phyloP scores from a whole-genome alignment of 2,113 vertebrate genomes.

The Pomatostomus ruficeps region DNA sequence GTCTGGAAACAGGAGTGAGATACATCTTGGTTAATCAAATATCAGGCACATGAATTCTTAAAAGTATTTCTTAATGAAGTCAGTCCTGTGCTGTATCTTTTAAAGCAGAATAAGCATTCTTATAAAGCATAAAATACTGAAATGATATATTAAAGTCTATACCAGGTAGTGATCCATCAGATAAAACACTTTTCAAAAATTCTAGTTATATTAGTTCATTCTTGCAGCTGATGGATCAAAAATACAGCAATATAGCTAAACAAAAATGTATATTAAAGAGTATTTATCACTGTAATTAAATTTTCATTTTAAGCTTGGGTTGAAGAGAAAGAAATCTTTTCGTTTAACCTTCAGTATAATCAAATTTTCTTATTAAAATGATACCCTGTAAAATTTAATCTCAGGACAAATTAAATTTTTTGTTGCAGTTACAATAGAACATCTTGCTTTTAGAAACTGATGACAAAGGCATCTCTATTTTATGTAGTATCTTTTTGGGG shows the following conservation, averaged over 20 bases:
- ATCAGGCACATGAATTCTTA: background rate
- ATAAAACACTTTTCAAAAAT: background rate
- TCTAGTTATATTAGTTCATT: background rate
- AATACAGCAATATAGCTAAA: background rate
- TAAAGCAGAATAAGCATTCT: background rate
- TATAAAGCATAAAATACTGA: background rate
- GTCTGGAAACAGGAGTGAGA: background rate
- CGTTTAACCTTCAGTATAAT: slow-evolving; percentile 11
- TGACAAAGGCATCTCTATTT: background rate
- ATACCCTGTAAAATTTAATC: slow-evolving; percentile 44
- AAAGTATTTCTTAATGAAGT: background rate
- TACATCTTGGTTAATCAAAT: background rate
- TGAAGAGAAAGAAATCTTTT: background rate
- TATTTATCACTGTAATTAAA: slow-evolving; percentile 27
- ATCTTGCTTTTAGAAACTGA: background rate
- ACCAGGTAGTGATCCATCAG: background rate
- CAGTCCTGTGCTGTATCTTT: background rate
- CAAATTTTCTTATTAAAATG: background rate
- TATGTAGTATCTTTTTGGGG: background rate
- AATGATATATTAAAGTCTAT: background rate
- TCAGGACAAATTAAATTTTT: slow-evolving; percentile 23
- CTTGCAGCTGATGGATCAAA: background rate
- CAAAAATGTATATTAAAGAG: background rate
- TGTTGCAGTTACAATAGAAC: background rate
- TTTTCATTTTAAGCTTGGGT: slow-evolving; percentile 17